These are phyloP conservation scores for Colletes latitarsis DNA, from an alignment of 1,140 invertebrate genomes.

Conservation along the genomic window DNA sequence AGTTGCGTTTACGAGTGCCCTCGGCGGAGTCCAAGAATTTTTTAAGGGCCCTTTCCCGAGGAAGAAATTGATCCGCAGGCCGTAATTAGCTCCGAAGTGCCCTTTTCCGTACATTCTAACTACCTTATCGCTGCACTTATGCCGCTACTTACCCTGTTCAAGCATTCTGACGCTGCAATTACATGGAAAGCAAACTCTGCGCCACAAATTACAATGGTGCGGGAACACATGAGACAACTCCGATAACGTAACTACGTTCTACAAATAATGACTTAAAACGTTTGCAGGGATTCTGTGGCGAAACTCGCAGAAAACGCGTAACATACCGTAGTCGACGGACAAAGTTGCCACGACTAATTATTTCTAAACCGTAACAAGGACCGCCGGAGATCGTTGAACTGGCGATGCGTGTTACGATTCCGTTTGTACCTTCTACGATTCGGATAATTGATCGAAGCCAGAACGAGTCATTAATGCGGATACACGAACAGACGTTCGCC, in stretches of 20 bases:
- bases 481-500: too few species aligned
- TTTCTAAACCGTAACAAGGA: background rate
- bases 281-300: background rate
- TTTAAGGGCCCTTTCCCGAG: background rate
- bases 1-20: background rate
- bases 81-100: constrained; percentile 23
- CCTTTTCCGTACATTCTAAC: background rate
- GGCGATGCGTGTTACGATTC: too few species aligned
- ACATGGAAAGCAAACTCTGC: constrained; percentile 31
- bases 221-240: constrained; percentile 1
- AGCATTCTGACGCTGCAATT: constrained; percentile 27
- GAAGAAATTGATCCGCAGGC: background rate
- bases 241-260: background rate
- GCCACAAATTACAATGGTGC: constrained; percentile 28
- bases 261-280: background rate
- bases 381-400: too few species aligned
- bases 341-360: background rate
- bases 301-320: too few species aligned
- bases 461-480: too few species aligned
- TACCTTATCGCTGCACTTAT: constrained; percentile 8
- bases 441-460: too few species aligned
- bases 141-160: background rate
- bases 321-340: background rate
- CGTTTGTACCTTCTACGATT: too few species aligned
- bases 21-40: too few species aligned